These are phyloP conservation scores for Petaurus breviceps DNA, from an alignment of 2,113 vertebrate genomes.

Conservation along the genomic window DNA sequence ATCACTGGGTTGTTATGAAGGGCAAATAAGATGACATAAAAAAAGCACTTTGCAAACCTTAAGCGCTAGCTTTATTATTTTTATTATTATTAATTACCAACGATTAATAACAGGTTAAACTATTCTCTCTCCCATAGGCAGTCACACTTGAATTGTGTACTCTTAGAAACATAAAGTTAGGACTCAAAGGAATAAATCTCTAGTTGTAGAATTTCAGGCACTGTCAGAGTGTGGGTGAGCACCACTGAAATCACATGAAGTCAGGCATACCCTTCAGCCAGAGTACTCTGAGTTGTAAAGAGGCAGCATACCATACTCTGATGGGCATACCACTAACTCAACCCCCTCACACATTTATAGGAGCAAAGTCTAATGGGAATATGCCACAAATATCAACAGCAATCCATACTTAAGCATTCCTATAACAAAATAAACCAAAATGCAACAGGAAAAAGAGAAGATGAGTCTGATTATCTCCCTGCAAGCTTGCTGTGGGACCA, in stretches of 20 bases:
- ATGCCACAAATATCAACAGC: not conserved
- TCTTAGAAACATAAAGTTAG: not conserved
- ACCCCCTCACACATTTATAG: not conserved
- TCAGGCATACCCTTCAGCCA: not conserved
- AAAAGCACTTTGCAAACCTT: not conserved
- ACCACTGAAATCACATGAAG: not conserved
- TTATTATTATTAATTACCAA: not conserved
- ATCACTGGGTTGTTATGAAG: not conserved
- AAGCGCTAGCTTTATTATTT: not conserved
- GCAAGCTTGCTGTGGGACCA: not conserved
- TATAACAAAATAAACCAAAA: not conserved
- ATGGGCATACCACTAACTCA: not conserved
- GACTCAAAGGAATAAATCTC: not conserved
- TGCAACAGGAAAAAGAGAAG: not conserved
- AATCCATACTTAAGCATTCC: not conserved
- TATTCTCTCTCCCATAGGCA: not conserved
- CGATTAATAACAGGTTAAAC: not conserved
- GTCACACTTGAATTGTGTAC: not conserved
- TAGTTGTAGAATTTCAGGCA: not conserved
- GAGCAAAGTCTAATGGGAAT: not conserved
- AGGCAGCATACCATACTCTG: too few species aligned
- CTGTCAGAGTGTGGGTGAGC: not conserved
- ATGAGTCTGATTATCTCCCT: not conserved
- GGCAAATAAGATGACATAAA: not conserved
- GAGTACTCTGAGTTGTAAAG: not conserved